Percentiles rank a stretch among this genome's conserved stretches.
phyloP scores from a whole-genome alignment of 2,113 vertebrate species.

The Phycodurus eques region DNA sequence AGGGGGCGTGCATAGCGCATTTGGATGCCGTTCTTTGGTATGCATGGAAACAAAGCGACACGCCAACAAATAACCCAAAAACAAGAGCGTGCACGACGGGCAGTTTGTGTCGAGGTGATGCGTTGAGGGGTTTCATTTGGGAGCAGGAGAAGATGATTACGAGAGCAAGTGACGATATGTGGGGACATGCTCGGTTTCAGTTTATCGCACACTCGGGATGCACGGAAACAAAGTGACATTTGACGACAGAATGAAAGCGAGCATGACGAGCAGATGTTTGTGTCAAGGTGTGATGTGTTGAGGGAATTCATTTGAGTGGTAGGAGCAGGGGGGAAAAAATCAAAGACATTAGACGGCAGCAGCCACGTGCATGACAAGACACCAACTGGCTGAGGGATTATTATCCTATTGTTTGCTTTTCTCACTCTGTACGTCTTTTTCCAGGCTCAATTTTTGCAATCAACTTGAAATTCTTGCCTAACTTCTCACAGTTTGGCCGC shows the following conservation, averaged over 20 bases:
- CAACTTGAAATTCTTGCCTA: neutral
- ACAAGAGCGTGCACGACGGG: too few relatives aligned
- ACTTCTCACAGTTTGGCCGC: neutral
- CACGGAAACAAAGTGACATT: neutral
- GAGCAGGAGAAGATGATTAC: too few relatives aligned
- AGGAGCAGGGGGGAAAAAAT: neutral
- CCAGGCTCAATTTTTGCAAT: neutral
- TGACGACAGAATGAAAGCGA: neutral
- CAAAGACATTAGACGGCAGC: neutral
- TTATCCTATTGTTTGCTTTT: too few relatives aligned
- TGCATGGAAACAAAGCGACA: too few relatives aligned
- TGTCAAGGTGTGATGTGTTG: neutral
- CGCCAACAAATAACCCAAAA: too few relatives aligned
- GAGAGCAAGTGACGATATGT: too few relatives aligned
- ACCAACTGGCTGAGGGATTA: neutral
- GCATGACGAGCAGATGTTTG: neutral
- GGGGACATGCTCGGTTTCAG: neutral
- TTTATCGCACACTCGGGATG: neutral
- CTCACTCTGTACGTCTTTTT: neutral
- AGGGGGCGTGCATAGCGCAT: too few relatives aligned
- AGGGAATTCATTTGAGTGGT: neutral
- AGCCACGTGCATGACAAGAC: neutral
- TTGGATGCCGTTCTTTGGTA: too few relatives aligned
- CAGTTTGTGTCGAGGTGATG: too few relatives aligned
- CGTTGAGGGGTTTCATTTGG: too few relatives aligned